These are phyloP conservation scores for Dermolepida albohirtum DNA, from an alignment of 2,888 invertebrate species.

Conservation along the genomic window DNA sequence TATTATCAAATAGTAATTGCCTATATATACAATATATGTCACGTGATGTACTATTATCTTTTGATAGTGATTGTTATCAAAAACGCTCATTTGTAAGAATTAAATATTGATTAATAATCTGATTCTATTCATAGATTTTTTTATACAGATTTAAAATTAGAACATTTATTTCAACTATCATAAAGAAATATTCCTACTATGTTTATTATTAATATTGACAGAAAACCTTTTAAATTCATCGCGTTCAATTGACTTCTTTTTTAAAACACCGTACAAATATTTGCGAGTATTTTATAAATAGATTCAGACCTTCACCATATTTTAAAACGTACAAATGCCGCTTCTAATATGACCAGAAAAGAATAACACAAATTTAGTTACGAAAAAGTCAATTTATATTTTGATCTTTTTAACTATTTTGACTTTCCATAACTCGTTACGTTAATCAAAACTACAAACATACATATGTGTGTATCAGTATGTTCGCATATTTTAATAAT, in stretches of 20 bases:
- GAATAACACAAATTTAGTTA: conserved; percentile 5
- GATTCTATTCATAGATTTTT: neutral
- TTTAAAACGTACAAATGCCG: conserved; percentile 2
- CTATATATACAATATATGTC: conserved; percentile 8
- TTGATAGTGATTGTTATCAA: conserved; percentile 22
- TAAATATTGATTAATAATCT: neutral
- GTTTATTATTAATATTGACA: too few species aligned
- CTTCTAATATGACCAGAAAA: conserved; percentile 12
- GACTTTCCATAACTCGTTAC: too few species aligned
- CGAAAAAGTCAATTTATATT: neutral
- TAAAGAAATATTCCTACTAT: too few species aligned
- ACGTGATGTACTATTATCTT: conserved; percentile 41
- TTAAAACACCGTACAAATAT: conserved; percentile 14
- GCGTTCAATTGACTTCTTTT: neutral
- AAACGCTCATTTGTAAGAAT: neutral
- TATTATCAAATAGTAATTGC: neutral
- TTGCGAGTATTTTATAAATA: conserved; percentile 30
- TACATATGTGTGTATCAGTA: too few species aligned
- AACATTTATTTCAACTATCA: too few species aligned
- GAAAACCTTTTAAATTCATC: too few species aligned
- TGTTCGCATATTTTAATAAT: too few species aligned
- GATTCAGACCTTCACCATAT: conserved; percentile 27
- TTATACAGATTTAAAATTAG: too few species aligned
- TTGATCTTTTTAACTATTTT: too few species aligned
- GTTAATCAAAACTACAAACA: too few species aligned